phyloP scores from a whole-genome alignment of 2,113 vertebrate species.

The Brevimyrus niger region DNA sequence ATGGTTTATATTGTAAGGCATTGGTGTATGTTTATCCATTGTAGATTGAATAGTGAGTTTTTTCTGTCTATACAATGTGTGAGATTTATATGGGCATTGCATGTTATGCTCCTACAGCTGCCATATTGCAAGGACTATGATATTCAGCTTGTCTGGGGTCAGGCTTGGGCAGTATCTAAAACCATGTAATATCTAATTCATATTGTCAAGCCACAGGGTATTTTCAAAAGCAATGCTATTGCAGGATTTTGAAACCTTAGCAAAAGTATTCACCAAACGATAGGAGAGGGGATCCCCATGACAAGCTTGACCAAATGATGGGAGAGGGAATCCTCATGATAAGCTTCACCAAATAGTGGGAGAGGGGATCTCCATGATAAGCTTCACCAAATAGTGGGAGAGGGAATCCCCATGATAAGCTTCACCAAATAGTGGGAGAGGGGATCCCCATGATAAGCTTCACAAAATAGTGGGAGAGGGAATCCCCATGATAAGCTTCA shows the following conservation, averaged over 20 bases:
- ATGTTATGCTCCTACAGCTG: neutral
- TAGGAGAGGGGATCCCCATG: too few species aligned
- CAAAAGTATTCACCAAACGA: neutral
- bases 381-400: too few species aligned
- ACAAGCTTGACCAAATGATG: too few species aligned
- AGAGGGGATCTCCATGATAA: too few species aligned
- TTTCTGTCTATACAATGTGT: neutral
- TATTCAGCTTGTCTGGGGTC: neutral
- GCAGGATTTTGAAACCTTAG: too few species aligned
- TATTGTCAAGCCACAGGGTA: neutral
- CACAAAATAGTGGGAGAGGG: too few species aligned
- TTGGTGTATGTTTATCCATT: neutral
- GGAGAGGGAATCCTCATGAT: too few species aligned
- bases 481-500: too few species aligned
- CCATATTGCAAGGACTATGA: neutral
- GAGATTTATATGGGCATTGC: neutral
- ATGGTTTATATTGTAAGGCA: neutral
- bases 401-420: too few species aligned
- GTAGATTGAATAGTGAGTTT: neutral
- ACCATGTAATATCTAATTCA: neutral
- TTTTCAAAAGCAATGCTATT: neutral
- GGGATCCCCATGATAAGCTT: too few species aligned
- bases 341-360: too few species aligned
- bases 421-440: too few species aligned
- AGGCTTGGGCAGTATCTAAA: neutral